A percentile compares a stretch with the other conserved stretches of the same genome.
Conservation (phyloP, 1,140 invertebrate genomes). For the Philopotamus ludificatus region DNA sequence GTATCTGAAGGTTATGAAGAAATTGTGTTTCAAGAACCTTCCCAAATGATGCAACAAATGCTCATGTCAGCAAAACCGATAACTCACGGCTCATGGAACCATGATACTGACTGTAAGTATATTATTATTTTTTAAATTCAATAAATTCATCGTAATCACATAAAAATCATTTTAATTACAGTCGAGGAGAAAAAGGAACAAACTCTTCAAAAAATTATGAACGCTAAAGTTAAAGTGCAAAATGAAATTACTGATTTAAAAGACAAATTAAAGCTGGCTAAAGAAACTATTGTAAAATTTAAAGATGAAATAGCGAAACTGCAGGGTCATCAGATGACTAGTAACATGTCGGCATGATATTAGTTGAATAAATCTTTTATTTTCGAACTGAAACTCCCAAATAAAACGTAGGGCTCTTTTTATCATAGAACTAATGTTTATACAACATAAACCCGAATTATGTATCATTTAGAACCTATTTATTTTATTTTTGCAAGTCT, state of each 20-base stretch:
- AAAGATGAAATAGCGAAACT: conserved; percentile 82
- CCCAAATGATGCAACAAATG: conserved; percentile 87
- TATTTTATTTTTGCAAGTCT: too few species aligned
- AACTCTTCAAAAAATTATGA: conserved; percentile 73
- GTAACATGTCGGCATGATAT: conserved; percentile 1
- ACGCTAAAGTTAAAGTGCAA: conserved; percentile 81
- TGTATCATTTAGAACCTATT: too few species aligned
- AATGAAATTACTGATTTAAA: conserved; percentile 83
- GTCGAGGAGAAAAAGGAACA: conserved; percentile 90
- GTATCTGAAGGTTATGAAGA: conserved; percentile 97
- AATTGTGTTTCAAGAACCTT: conserved; percentile 96
- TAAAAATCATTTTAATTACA: conserved; percentile 53
- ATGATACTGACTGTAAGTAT: conserved; percentile 89
- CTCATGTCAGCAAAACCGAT: conserved; percentile 75
- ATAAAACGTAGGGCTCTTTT: too few species aligned
- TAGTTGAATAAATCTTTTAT: too few species aligned
- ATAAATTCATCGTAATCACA: background rate
- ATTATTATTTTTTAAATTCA: background rate
- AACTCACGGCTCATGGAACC: conserved; percentile 72
- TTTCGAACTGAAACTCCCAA: too few species aligned
- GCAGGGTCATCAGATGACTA: conserved; percentile 51
- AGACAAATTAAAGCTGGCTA: conserved; percentile 83
- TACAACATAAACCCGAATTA: too few species aligned
- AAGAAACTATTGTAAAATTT: conserved; percentile 86
- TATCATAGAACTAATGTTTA: too few species aligned